These are phyloP conservation scores for Myiopsitta monachus DNA, from an alignment of 2,113 vertebrate genomes.

Conservation along the genomic window DNA sequence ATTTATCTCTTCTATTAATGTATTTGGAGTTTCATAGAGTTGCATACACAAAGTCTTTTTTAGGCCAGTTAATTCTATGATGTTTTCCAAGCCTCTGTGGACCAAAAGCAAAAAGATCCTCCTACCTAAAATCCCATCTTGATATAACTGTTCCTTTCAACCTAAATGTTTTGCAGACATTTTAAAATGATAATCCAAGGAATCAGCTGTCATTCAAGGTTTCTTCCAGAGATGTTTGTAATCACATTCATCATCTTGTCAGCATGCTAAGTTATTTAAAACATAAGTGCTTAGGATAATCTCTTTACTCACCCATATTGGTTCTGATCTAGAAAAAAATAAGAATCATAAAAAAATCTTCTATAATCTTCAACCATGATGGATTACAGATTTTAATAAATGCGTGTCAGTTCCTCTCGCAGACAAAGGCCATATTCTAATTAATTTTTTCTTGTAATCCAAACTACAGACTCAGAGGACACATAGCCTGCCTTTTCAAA, in stretches of 20 bases:
- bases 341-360: conserved; percentile 65
- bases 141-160: conserved; percentile 25
- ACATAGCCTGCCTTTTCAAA: conserved; percentile 32
- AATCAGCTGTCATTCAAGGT: conserved; percentile 40
- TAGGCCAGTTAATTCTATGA: not conserved
- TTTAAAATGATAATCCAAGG: conserved; percentile 55
- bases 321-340: conserved; percentile 32
- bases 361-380: conserved; percentile 61
- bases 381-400: conserved; percentile 70
- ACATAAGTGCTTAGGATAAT: conserved; percentile 68
- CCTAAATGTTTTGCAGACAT: conserved; percentile 45
- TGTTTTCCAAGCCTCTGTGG: not conserved
- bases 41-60: not conserved
- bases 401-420: conserved; percentile 56
- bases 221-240: conserved; percentile 45
- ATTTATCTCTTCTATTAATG: not conserved
- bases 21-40: not conserved
- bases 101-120: not conserved
- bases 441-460: conserved; percentile 66
- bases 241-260: conserved; percentile 55
- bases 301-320: conserved; percentile 67
- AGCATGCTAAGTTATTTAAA: conserved; percentile 65
- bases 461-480: conserved; percentile 59
- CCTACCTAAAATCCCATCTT: conserved; percentile 34
- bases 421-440: conserved; percentile 68